These are phyloP conservation scores for Pachycephus smyrnensis DNA, from an alignment of 2,888 invertebrate species.

Conservation along the genomic window DNA sequence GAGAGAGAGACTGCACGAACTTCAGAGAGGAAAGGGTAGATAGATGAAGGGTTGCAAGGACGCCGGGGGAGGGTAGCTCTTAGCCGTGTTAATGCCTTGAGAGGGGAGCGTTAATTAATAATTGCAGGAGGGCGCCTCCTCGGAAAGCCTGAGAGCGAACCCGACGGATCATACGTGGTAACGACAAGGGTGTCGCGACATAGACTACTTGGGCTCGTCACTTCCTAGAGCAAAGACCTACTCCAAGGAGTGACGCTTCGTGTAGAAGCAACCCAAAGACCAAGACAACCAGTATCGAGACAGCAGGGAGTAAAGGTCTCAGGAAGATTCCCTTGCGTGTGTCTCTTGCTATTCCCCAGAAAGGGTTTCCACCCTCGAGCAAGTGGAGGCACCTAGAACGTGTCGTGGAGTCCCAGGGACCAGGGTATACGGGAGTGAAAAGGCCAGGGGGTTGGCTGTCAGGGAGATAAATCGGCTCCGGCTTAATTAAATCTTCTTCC, in stretches of 20 bases:
- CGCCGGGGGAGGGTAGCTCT: constrained; percentile 47
- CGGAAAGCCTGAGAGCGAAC: background rate
- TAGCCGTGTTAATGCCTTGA: constrained; percentile 65
- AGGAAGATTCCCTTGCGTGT: background rate
- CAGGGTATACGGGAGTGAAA: constrained; percentile 27
- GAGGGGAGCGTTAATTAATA: constrained; percentile 67
- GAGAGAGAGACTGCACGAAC: constrained; percentile 21
- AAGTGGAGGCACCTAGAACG: constrained; percentile 38
- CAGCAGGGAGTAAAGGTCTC: background rate
- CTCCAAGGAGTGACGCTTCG: background rate
- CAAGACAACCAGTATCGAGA: background rate
- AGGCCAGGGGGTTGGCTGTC: constrained; percentile 61
- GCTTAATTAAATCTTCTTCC: constrained; percentile 68
- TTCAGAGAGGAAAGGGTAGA: constrained; percentile 18
- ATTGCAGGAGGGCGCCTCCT: constrained; percentile 60
- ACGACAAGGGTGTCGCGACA: background rate
- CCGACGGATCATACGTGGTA: constrained; percentile 1
- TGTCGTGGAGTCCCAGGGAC: constrained; percentile 47
- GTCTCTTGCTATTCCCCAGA: background rate
- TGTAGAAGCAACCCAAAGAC: background rate
- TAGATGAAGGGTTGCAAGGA: constrained; percentile 15
- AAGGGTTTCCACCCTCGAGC: constrained; percentile 43
- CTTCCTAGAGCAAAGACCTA: background rate
- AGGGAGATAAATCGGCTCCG: constrained; percentile 67
- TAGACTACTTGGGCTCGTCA: background rate